Conservation (phyloP, 2,888 invertebrate genomes). For the Heliconius sara region DNA sequence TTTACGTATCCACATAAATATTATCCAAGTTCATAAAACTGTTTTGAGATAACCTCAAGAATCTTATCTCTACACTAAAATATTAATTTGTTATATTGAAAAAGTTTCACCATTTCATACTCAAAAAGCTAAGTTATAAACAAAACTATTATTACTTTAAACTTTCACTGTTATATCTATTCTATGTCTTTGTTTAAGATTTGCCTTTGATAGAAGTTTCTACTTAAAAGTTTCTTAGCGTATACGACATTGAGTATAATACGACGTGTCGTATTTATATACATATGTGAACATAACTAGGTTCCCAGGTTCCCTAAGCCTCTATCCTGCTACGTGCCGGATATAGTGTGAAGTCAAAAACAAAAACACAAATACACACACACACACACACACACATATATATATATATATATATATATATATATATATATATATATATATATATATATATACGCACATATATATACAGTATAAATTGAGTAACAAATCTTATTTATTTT, state of each 20-base stretch:
- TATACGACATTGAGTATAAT: neutral
- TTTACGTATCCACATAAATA: neutral
- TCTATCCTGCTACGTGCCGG: no score
- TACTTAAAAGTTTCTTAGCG: neutral
- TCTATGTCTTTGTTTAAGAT: slow-evolving; percentile 7
- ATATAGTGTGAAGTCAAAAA: no score
- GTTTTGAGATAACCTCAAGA: neutral
- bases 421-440: no score
- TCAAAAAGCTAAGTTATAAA: neutral
- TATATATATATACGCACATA: no score
- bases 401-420: no score
- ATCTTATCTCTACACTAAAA: neutral
- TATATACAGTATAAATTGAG: no score
- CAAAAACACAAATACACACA: no score
- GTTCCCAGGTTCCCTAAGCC: no score
- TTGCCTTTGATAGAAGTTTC: neutral
- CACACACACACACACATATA: no score
- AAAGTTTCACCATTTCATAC: neutral
- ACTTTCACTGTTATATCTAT: neutral
- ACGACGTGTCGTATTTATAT: no score
- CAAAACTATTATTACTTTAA: slow-evolving; percentile 7
- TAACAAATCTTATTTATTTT: no score
- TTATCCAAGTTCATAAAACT: neutral
- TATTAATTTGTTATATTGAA: neutral
- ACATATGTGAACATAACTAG: no score